Evolutionary conservation across 2,113 vertebrate species (phyloP).

Genomic region (Passer montanus): DNA sequence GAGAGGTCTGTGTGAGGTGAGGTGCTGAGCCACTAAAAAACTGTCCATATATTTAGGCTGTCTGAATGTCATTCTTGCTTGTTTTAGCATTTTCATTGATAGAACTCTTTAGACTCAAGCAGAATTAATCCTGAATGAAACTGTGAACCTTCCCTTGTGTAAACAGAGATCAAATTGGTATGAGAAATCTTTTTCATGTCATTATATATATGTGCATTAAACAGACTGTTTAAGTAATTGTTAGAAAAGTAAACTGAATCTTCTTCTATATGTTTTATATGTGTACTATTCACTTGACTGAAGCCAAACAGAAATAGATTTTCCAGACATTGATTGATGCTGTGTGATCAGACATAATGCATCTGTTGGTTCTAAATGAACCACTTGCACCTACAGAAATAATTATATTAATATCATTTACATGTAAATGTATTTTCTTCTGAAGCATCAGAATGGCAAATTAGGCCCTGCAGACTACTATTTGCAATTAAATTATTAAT

Average conservation of each 20-base stretch:
- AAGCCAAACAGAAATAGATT: conserved; percentile 49
- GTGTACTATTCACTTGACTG: background rate
- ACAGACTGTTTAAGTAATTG: background rate
- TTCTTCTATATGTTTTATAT: conserved; percentile 27
- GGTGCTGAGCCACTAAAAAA: background rate
- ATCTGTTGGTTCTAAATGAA: conserved; percentile 58
- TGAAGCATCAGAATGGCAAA: conserved; percentile 74
- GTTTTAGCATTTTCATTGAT: background rate
- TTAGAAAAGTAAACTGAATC: background rate
- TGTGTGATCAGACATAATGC: conserved; percentile 35
- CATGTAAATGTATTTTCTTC: conserved; percentile 86
- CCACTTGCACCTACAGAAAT: conserved; percentile 76
- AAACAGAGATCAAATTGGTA: background rate
- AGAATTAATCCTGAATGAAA: background rate
- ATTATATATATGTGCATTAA: background rate
- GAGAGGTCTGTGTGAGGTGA: background rate
- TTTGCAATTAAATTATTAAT: conserved; percentile 91
- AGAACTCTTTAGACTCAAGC: background rate
- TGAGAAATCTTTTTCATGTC: background rate
- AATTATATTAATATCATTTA: conserved; percentile 89
- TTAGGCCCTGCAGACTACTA: conserved; percentile 85
- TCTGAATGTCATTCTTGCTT: background rate
- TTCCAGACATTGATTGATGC: conserved; percentile 37
- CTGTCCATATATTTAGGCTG: background rate
- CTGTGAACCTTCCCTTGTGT: background rate